phyloP scores from a whole-genome alignment of 2,797 vertebrate species.

The Gadopsis marmoratus region DNA sequence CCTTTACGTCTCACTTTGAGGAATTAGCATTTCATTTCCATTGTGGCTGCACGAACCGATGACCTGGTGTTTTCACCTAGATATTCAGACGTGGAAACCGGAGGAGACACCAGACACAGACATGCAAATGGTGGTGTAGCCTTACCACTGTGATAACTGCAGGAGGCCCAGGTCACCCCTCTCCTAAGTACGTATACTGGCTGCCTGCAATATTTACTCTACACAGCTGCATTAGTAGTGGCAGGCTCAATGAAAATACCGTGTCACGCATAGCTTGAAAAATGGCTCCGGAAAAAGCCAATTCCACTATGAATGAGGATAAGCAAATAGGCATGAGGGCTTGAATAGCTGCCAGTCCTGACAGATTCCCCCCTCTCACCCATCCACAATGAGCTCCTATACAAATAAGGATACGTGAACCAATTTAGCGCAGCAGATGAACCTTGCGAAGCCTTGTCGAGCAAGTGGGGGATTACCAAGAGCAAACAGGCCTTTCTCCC shows the following conservation, averaged over 20 bases:
- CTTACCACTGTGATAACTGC: constrained; percentile 66
- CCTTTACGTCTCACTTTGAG: constrained; percentile 27
- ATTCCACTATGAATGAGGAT: constrained; percentile 83
- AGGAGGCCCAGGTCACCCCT: constrained; percentile 52
- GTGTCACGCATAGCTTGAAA: constrained; percentile 78
- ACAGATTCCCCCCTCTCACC: constrained; percentile 71
- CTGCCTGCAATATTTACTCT: constrained; percentile 66
- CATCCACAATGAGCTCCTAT: constrained; percentile 82
- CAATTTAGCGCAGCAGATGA: constrained; percentile 83
- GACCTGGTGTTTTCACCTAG: constrained; percentile 51
- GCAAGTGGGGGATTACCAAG: constrained; percentile 82
- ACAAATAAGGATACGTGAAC: constrained; percentile 83
- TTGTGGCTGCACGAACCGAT: constrained; percentile 27
- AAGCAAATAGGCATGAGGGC: constrained; percentile 84
- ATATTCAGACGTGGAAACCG: constrained; percentile 57
- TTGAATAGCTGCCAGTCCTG: constrained; percentile 82
- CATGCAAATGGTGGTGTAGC: constrained; percentile 73
- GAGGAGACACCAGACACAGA: constrained; percentile 65
- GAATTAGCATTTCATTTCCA: constrained; percentile 62
- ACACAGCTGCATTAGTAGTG: constrained; percentile 75
- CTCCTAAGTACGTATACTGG: constrained; percentile 53
- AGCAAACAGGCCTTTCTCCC: constrained; percentile 82
- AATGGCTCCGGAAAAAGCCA: constrained; percentile 81
- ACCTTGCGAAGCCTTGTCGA: constrained; percentile 79
- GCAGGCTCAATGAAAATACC: constrained; percentile 78